These are phyloP conservation scores for Fregetta grallaria DNA, from an alignment of 2,113 vertebrate species.

Conservation along the genomic window DNA sequence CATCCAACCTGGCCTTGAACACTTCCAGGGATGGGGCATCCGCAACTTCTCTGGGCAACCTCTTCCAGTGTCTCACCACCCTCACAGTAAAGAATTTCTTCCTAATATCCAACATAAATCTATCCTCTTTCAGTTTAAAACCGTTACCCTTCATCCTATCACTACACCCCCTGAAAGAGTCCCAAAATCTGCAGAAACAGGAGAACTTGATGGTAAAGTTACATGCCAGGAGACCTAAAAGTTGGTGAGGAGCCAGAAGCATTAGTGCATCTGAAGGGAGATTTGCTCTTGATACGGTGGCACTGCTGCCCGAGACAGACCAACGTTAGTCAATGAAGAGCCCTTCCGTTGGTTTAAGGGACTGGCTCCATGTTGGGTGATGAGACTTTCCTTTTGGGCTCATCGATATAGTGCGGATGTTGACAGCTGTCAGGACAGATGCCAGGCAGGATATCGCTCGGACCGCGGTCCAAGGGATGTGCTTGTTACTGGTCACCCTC, in stretches of 20 bases:
- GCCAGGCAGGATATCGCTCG: not conserved
- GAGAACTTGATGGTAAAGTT: not conserved
- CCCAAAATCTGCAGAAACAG: not conserved
- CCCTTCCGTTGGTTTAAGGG: not conserved
- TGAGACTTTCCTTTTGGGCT: not conserved
- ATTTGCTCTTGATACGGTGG: not conserved
- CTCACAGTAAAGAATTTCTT: not conserved
- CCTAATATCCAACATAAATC: not conserved
- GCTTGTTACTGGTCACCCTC: not conserved
- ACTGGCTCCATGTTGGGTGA: not conserved
- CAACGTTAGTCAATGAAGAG: not conserved
- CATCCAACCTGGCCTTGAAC: not conserved
- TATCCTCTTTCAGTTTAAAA: not conserved
- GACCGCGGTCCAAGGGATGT: accelerated
- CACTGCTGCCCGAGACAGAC: not conserved
- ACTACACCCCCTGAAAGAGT: not conserved
- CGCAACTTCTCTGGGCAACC: not conserved
- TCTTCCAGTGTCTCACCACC: not conserved
- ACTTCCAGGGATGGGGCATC: not conserved
- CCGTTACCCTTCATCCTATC: accelerated
- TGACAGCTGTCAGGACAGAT: not conserved
- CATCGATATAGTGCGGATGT: accelerated
- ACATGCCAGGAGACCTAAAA: not conserved
- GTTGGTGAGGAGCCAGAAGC: not conserved
- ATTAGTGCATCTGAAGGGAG: not conserved